Percentiles rank a stretch among this genome's conserved stretches.
Conservation (phyloP, 2,113 vertebrate species). For the Empidonax alnorum region DNA sequence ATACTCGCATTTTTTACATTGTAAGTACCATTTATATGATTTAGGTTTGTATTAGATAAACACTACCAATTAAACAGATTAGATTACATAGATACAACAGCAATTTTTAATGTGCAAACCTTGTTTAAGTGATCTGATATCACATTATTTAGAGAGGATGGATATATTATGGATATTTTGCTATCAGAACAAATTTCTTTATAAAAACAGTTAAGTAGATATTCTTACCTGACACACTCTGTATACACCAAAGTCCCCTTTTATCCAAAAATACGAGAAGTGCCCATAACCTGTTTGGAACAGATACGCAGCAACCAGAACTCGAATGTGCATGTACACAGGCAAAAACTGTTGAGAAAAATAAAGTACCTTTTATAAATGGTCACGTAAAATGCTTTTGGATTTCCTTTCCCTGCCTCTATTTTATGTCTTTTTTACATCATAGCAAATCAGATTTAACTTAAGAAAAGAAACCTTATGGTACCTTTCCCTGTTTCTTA, state of each 20-base stretch:
- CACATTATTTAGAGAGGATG: background rate
- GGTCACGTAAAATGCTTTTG: background rate
- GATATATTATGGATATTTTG: background rate
- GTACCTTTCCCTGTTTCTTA: background rate
- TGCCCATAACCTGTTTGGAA: conserved; percentile 99
- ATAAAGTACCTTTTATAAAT: background rate
- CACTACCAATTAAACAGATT: background rate
- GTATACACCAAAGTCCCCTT: conserved; percentile 95
- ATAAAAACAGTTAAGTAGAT: background rate
- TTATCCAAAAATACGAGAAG: conserved; percentile 98
- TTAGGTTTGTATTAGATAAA: background rate
- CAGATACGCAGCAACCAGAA: conserved; percentile 95
- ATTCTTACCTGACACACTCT: conserved; percentile 93
- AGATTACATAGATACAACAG: background rate
- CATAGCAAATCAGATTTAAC: background rate
- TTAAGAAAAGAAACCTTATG: background rate
- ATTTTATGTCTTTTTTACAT: background rate
- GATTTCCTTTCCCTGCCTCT: background rate
- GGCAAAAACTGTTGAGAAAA: conserved; percentile 89
- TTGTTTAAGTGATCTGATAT: background rate
- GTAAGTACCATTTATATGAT: background rate
- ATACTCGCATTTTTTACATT: background rate
- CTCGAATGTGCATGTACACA: conserved; percentile 97
- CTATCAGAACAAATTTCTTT: background rate
- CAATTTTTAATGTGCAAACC: background rate